A percentile compares a stretch with the other conserved stretches of the same genome.
phyloP scores from a whole-genome alignment of 2,113 vertebrate species.

The Dunckerocampus dactyliophorus region DNA sequence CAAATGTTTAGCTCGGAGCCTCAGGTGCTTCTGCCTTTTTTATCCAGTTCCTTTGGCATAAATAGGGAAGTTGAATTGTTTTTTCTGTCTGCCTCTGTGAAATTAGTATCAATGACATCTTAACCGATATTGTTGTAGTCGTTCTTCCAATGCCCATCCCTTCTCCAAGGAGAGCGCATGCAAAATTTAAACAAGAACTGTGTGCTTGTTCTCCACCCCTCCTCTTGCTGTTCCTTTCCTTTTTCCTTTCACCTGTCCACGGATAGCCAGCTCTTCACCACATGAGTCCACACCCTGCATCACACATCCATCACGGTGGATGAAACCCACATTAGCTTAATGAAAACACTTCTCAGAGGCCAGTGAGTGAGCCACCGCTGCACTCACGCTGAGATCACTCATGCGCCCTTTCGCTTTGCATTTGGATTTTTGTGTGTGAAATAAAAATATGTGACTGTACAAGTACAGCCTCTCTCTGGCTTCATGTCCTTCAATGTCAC shows the following conservation, averaged over 20 bases:
- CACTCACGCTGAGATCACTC: slow-evolving; percentile 44
- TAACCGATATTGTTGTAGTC: neutral
- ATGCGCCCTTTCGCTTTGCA: slow-evolving; percentile 30
- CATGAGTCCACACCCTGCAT: slow-evolving; percentile 40
- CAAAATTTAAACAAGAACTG: slow-evolving; percentile 50
- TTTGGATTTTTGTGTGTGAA: too few species aligned
- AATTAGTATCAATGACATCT: neutral
- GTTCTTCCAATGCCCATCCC: slow-evolving; percentile 27
- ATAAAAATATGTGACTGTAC: neutral
- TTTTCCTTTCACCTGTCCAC: slow-evolving; percentile 46
- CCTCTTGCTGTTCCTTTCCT: slow-evolving; percentile 6
- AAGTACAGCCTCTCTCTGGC: neutral
- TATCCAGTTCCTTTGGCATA: too few species aligned
- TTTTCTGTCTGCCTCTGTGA: neutral
- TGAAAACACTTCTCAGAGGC: slow-evolving; percentile 52
- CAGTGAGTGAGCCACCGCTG: slow-evolving; percentile 9
- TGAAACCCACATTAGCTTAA: slow-evolving; percentile 59
- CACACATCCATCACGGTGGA: slow-evolving; percentile 52
- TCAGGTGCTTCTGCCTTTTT: too few species aligned
- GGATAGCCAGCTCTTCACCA: slow-evolving; percentile 41
- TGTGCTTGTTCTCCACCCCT: neutral
- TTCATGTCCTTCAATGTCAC: neutral
- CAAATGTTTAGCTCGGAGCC: too few species aligned
- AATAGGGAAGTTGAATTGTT: neutral
- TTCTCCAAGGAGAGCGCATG: slow-evolving; percentile 56